Evolutionary conservation across 2,888 invertebrate species (phyloP).

Genomic region (Callinectes sapidus): DNA sequence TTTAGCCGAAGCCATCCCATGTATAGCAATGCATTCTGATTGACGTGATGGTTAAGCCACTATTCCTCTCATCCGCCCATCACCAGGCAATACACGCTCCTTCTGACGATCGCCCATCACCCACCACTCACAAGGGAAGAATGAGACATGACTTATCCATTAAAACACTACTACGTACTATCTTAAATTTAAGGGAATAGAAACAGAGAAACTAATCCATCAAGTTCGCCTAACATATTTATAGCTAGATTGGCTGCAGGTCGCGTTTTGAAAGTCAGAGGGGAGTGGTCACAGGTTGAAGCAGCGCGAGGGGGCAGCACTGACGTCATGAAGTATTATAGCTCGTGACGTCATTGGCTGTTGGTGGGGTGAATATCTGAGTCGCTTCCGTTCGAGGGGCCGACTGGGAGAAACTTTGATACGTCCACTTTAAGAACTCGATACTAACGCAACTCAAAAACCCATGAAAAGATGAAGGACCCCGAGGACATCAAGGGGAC

Average conservation of each 20-base stretch:
- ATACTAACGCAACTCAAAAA: not conserved
- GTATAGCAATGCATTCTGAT: not conserved
- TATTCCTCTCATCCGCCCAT: not conserved
- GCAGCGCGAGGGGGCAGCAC: not conserved
- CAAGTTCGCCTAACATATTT: not conserved
- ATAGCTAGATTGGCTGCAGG: not conserved
- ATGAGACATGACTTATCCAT: not conserved
- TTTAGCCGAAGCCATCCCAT: not conserved
- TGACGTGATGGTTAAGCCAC: not conserved
- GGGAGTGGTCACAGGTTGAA: not conserved
- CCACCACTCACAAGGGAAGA: not conserved
- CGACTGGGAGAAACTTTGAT: not conserved
- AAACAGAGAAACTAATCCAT: not conserved
- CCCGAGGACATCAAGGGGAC: not conserved
- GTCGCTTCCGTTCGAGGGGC: not conserved
- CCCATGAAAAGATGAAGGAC: not conserved
- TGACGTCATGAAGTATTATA: slow-evolving; percentile 14
- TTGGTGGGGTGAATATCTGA: not conserved
- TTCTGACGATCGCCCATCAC: not conserved
- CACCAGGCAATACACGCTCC: not conserved
- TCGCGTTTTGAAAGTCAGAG: not conserved
- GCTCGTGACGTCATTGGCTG: not conserved
- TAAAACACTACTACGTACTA: not conserved
- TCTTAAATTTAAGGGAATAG: not conserved
- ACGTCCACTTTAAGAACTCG: not conserved